Conservation (phyloP, 2,113 vertebrate genomes). For the Papio anubis region DNA sequence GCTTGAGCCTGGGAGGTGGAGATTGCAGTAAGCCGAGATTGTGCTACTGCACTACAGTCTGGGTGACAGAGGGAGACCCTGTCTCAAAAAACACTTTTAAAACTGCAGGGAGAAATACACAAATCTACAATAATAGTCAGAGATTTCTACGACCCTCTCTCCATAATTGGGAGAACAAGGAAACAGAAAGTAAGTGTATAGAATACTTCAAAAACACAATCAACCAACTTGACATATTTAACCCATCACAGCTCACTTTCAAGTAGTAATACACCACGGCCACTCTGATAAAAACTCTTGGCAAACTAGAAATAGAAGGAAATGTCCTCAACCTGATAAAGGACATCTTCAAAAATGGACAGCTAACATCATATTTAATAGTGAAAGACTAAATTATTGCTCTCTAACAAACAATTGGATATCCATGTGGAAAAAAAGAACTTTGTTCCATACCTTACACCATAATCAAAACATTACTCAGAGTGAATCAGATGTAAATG, state of each 20-base stretch:
- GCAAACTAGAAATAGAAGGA: not conserved
- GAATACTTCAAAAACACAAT: not conserved
- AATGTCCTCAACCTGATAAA: not conserved
- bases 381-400: not conserved
- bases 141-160: not conserved
- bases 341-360: not conserved
- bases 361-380: not conserved
- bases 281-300: not conserved
- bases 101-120: not conserved
- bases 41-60: too few species aligned
- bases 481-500: not conserved
- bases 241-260: not conserved
- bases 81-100: too few species aligned
- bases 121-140: not conserved
- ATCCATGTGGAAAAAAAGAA: not conserved
- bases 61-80: too few species aligned
- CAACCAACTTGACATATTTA: not conserved
- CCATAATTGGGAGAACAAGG: not conserved
- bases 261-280: not conserved
- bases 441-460: not conserved
- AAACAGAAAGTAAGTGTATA: not conserved
- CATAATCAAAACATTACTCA: not conserved
- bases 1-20: too few species aligned
- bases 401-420: not conserved
- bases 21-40: too few species aligned